Conservation (phyloP, 2,113 vertebrate genomes). For the Oreochromis spilurus region DNA sequence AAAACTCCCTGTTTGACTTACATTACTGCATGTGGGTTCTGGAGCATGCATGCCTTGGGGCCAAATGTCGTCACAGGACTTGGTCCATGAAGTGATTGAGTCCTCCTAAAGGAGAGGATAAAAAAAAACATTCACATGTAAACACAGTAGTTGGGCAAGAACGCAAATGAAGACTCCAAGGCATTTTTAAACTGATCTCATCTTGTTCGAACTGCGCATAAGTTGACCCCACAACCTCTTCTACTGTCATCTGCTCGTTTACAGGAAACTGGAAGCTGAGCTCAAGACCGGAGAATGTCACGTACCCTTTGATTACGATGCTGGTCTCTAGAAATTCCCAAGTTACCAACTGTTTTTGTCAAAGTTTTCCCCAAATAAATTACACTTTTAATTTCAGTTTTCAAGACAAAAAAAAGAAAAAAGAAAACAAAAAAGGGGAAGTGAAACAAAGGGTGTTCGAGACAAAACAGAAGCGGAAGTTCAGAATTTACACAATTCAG, state of each 20-base stretch:
- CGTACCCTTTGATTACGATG: neutral
- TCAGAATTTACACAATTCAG: neutral
- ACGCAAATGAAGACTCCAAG: neutral
- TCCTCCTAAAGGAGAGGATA: slow-evolving; percentile 75
- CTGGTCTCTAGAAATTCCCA: neutral
- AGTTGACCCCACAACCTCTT: neutral
- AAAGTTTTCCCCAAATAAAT: neutral
- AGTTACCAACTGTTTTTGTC: neutral
- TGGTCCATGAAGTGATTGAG: slow-evolving; percentile 91
- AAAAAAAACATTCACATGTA: neutral
- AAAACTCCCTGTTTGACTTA: slow-evolving; percentile 52
- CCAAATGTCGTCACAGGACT: slow-evolving; percentile 96
- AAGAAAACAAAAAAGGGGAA: neutral
- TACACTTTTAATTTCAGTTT: neutral
- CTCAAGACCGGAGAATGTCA: neutral
- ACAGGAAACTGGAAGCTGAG: neutral
- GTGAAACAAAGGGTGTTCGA: neutral
- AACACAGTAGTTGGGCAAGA: neutral
- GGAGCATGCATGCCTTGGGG: slow-evolving; percentile 95
- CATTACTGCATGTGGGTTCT: slow-evolving; percentile 93
- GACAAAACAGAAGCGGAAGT: neutral
- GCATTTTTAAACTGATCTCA: neutral
- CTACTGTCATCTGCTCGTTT: neutral
- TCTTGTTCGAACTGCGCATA: neutral
- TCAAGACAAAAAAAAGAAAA: neutral